A percentile compares a stretch with the other conserved stretches of the same genome.
Evolutionary conservation across 2,888 invertebrate genomes (phyloP).

Genomic region (Alloscopus bannaensis): DNA sequence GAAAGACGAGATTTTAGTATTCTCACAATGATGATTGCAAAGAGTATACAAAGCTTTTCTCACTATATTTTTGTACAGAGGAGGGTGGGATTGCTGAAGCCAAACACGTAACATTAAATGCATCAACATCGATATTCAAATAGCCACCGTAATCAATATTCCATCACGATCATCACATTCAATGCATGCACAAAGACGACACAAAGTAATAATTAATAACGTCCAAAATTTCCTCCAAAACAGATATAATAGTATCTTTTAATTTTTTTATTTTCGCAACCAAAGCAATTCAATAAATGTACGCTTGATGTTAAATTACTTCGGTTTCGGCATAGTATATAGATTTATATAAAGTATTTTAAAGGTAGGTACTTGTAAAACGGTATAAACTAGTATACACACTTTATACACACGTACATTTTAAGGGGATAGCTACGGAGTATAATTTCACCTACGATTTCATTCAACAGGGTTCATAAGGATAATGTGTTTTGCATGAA

Average conservation of each 20-base stretch:
- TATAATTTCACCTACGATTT: not conserved
- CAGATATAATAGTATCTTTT: no score
- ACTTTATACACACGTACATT: constrained; percentile 9
- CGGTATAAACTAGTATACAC: no score
- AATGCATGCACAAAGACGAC: constrained; percentile 43
- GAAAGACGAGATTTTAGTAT: no score
- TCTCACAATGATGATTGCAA: no score
- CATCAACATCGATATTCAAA: constrained; percentile 7
- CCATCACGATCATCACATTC: no score
- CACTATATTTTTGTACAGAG: no score
- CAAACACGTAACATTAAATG: constrained; percentile 21
- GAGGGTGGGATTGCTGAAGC: no score
- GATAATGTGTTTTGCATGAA: no score
- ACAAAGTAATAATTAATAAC: constrained; percentile 16
- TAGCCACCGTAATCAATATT: not conserved
- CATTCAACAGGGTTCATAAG: no score
- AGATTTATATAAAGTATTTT: constrained; percentile 1
- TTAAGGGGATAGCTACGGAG: not conserved
- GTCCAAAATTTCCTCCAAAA: no score
- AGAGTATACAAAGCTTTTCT: no score
- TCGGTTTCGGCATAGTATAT: constrained; percentile 33
- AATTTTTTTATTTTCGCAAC: constrained; percentile 47
- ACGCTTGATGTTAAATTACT: constrained; percentile 39
- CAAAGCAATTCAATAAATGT: constrained; percentile 41
- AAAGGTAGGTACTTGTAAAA: not conserved